Base-by-base conservation (phyloP, 1,140 invertebrate genomes). In the Babylonia areolata region DNA sequence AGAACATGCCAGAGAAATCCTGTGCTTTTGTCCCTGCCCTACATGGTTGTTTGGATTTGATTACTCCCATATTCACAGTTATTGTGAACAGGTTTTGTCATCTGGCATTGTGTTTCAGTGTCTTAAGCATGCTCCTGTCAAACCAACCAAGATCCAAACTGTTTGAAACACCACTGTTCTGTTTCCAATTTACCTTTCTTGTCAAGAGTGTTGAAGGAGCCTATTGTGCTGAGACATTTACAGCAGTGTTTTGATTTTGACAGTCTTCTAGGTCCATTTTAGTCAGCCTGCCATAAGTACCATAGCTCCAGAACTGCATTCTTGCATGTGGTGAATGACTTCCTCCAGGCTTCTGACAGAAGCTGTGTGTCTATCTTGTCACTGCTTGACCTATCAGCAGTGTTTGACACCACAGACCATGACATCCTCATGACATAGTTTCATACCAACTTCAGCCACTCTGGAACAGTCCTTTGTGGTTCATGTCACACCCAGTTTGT, bases 121-220 rank as follows among this genome's bases (percentile, higher is more conserved):
- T 15, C 35, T 77, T 31, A 77, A 31, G 39, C 39, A 77, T 77
- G 12, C 73, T 31, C 73, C 35, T n/a, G 73, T 77, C 12, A 77
- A 35, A 15, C 33, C 73, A 77, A 35, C 31, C 33, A 17, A 46
- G 51, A 81, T 28, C 79, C 79, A 42, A 42, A 81, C 12, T 23
- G 11, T 31, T 46, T 40, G 31, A 81, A 81, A n/a, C 6, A 81
- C 6, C 28, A 81, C 9, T 20, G 31, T 51, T 39, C 79, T 3
- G 79, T 81, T 3, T 81, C 79, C 17, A 81, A 81, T 81, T n/a
- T 81, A 28, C 51, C 79, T 6, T 81, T 46, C 31, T 11, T 81
- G 37, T 81, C 42, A 37, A 81, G 46, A 15, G 40, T 81, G 3
- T 51, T 81, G n/a, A n/a, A n/a, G 12, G 42, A 81, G 12, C 79